Conservation (phyloP, 2,888 invertebrate genomes). For the Frankliniella intonsa region DNA sequence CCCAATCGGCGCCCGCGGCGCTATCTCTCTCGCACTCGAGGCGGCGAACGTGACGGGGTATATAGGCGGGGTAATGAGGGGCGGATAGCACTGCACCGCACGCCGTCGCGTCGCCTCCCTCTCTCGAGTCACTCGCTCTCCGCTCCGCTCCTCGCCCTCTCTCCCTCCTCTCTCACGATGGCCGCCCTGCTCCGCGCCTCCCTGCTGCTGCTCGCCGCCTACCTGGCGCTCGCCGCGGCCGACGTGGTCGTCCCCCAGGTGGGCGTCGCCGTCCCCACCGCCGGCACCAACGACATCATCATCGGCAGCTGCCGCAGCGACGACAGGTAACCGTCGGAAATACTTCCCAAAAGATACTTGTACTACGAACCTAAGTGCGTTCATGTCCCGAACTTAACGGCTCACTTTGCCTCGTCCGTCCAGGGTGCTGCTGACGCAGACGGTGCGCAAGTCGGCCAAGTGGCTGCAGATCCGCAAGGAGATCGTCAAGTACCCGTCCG, state of each 20-base stretch:
- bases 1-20: no score
- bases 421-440: not conserved
- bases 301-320: not conserved
- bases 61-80: not conserved
- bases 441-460: conserved; percentile 1
- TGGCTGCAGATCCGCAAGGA: not conserved
- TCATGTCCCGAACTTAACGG: not conserved
- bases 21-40: no score
- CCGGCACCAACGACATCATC: not conserved
- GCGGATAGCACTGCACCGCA: not conserved
- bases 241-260: not conserved
- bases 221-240: not conserved
- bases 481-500: not conserved
- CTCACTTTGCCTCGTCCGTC: not conserved
- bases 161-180: not conserved
- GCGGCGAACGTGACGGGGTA: not conserved
- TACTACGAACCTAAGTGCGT: no score
- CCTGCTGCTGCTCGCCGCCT: not conserved
- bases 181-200: not conserved
- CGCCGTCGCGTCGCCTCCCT: not conserved
- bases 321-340: conserved; percentile 1
- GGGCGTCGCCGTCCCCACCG: not conserved
- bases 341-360: no score
- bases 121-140: no score
- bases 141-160: not conserved